Evolutionary conservation across 2,797 vertebrate species (phyloP).

Genomic region (Microtus obscurus): DNA sequence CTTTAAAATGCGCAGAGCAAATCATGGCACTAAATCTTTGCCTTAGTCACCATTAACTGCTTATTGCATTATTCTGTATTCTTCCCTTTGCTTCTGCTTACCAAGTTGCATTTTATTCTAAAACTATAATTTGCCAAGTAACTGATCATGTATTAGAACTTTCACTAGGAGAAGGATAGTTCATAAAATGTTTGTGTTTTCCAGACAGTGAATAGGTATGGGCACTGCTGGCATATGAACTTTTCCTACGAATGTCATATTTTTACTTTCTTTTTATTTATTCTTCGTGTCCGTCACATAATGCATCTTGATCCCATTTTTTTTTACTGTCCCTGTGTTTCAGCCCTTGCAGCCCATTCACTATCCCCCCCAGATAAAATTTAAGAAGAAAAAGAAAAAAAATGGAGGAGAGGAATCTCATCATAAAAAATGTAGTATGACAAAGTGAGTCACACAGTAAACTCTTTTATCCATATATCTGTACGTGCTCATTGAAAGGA

Average conservation of each 20-base stretch:
- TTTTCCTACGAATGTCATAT: conserved; percentile 13
- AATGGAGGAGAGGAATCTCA: rapidly evolving
- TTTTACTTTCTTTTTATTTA: background rate
- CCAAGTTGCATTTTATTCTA: conserved; percentile 20
- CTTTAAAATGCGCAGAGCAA: background rate
- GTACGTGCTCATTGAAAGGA: background rate
- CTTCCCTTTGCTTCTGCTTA: background rate
- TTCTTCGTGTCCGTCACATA: background rate
- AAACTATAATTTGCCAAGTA: conserved; percentile 14
- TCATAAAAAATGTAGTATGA: background rate
- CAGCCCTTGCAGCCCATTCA: background rate
- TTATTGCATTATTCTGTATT: background rate
- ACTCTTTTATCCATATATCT: background rate
- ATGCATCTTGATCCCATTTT: background rate
- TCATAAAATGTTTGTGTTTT: conserved; percentile 31
- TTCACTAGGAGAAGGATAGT: background rate
- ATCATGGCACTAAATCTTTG: background rate
- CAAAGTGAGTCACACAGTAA: background rate
- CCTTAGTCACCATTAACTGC: background rate
- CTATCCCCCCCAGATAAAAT: background rate
- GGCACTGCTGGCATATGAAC: background rate
- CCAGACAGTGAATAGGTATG: background rate
- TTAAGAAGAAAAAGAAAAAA: background rate
- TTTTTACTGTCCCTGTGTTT: background rate
- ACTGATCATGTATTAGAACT: background rate